phyloP scores from a whole-genome alignment of 2,888 invertebrate genomes.

The Lycophotia porphyrea region DNA sequence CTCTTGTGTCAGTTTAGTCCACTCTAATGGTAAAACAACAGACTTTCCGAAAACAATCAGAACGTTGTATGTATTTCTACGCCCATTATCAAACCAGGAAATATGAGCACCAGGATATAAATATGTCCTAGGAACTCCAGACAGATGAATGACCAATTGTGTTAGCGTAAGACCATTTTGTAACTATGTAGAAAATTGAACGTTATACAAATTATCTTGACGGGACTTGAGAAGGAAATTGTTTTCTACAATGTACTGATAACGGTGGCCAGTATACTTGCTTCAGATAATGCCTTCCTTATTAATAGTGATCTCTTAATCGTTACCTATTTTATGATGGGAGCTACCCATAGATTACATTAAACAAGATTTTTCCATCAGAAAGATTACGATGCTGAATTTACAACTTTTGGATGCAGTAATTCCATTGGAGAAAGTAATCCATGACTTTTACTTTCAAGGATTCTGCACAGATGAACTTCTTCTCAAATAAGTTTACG shows the following conservation, averaged over 20 bases:
- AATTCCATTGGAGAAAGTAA: not conserved
- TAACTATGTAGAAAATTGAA: slow-evolving; percentile 52
- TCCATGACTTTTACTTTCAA: not conserved
- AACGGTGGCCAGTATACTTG: not conserved
- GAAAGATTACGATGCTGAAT: not conserved
- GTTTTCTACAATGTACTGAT: slow-evolving; percentile 44
- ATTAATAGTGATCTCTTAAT: slow-evolving; percentile 8
- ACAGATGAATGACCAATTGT: slow-evolving; percentile 56
- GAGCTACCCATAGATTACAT: not conserved
- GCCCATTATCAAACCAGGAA: slow-evolving; percentile 34
- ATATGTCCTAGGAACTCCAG: slow-evolving; percentile 25
- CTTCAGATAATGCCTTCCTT: not conserved
- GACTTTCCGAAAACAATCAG: slow-evolving; percentile 1
- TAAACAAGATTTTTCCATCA: not conserved
- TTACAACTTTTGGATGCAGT: not conserved
- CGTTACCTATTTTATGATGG: not conserved
- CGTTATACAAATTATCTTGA: slow-evolving; percentile 49
- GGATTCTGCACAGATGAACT: not conserved
- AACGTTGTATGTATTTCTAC: not conserved
- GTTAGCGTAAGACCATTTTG: slow-evolving; percentile 36
- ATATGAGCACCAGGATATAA: slow-evolving; percentile 30
- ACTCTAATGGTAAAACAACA: not conserved
- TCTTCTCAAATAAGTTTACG: not conserved
- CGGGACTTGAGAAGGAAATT: slow-evolving; percentile 37
- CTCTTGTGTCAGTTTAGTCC: not conserved